Evolutionary conservation across 2,797 vertebrate genomes (phyloP).

Genomic region (Artibeus lituratus): DNA sequence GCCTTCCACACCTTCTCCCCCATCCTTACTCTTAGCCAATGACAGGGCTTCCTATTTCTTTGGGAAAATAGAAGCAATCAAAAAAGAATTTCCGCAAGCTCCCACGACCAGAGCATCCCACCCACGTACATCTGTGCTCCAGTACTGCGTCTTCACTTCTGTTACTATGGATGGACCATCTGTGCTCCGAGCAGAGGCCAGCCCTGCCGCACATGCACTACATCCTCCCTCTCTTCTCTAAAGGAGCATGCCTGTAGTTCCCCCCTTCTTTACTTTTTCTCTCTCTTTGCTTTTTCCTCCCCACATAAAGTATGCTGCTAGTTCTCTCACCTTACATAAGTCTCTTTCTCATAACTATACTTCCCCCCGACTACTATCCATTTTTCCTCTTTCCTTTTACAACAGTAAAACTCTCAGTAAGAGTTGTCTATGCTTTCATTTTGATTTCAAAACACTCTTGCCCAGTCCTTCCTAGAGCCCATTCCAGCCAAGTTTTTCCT

Average conservation of each 20-base stretch:
- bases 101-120: slow-evolving; percentile 59
- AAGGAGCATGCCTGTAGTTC: neutral
- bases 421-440: neutral
- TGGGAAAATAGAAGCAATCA: slow-evolving; percentile 71
- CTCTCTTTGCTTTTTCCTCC: neutral
- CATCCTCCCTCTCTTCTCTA: neutral
- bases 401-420: neutral
- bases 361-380: neutral
- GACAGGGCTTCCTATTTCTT: slow-evolving; percentile 65
- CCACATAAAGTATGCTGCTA: neutral
- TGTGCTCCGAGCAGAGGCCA: slow-evolving; percentile 9
- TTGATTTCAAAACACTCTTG: neutral
- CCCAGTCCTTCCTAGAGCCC: neutral
- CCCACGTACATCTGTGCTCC: slow-evolving; percentile 63
- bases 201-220: neutral
- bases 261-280: neutral
- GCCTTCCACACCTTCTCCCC: slow-evolving; percentile 57
- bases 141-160: neutral
- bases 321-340: neutral
- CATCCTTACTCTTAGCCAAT: slow-evolving; percentile 41
- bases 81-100: slow-evolving; percentile 69
- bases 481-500: neutral
- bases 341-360: neutral
- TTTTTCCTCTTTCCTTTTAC: neutral
- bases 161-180: slow-evolving; percentile 62